A percentile compares a stretch with the other conserved stretches of the same genome.
Conservation (phyloP, 1,140 invertebrate species). For the Trachymyrmex septentrionalis region DNA sequence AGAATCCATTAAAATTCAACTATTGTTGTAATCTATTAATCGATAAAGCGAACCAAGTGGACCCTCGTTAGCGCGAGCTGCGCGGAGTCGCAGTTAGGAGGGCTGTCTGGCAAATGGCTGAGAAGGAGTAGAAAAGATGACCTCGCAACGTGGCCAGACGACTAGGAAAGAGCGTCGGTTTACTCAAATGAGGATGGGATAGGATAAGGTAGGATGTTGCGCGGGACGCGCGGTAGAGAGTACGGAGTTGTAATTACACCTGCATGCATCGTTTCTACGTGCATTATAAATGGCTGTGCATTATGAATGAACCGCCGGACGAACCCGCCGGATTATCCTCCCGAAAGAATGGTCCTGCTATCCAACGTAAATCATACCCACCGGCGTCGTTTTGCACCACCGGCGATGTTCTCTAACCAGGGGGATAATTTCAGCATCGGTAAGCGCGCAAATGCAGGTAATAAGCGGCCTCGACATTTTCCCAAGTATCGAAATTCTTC, state of each 20-base stretch:
- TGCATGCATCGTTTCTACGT: conserved; percentile 68
- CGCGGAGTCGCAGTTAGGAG: conserved; percentile 11
- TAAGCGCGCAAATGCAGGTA: conserved; percentile 25
- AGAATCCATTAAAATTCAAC: background rate
- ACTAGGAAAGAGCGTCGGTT: conserved; percentile 32
- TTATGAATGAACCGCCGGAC: conserved; percentile 69
- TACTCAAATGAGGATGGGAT: conserved; percentile 5
- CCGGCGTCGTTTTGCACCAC: conserved; percentile 57
- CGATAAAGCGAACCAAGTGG: background rate
- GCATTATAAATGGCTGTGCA: conserved; percentile 68
- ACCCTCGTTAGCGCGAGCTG: conserved; percentile 38
- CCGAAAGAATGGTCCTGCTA: conserved; percentile 62
- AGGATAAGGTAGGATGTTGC: background rate
- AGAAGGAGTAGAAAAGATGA: conserved; percentile 43
- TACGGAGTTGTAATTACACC: conserved; percentile 66
- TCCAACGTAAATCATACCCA: conserved; percentile 60
- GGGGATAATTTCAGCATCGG: conserved; percentile 50
- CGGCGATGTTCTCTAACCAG: conserved; percentile 40
- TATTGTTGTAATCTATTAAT: conserved; percentile 1
- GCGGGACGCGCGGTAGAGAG: background rate
- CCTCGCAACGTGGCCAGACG: conserved; percentile 1
- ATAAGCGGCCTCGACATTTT: conserved; percentile 13
- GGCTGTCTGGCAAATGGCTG: conserved; percentile 22
- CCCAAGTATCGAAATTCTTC: background rate
- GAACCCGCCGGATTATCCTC: conserved; percentile 65